These are phyloP conservation scores for Apteryx mantelli DNA, from an alignment of 2,113 vertebrate genomes.

Conservation along the genomic window DNA sequence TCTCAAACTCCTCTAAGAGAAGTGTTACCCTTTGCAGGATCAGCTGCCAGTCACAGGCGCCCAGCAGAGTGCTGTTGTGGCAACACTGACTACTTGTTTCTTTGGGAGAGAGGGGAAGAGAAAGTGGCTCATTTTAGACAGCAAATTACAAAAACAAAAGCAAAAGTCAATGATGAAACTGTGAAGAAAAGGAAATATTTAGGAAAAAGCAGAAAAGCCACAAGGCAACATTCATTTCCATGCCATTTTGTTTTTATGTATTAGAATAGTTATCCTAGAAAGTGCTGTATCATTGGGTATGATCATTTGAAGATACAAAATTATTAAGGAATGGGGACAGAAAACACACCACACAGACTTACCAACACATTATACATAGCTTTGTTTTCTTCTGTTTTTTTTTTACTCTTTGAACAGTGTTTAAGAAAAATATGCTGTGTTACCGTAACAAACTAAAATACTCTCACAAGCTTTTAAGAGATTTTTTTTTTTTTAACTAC, in stretches of 20 bases:
- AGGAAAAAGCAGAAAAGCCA: background rate
- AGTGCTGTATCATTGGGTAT: conserved; percentile 5
- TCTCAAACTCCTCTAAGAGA: background rate
- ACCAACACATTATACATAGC: background rate
- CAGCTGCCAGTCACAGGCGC: background rate
- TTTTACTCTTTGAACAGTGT: conserved; percentile 14
- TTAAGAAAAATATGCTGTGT: conserved; percentile 61
- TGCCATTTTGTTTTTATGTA: background rate
- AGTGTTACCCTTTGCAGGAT: background rate
- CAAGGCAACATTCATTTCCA: conserved; percentile 8
- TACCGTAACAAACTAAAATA: conserved; percentile 61
- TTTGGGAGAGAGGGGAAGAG: background rate
- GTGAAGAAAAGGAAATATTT: background rate
- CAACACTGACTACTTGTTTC: background rate
- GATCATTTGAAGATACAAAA: conserved; percentile 34
- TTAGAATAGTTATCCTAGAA: conserved; percentile 59
- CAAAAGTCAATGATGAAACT: background rate
- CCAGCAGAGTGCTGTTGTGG: background rate
- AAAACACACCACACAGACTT: conserved; percentile 44
- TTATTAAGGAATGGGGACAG: conserved; percentile 33
- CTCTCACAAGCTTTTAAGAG: background rate
- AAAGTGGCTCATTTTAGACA: background rate
- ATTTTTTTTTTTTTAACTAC: no score
- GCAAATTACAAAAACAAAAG: background rate
- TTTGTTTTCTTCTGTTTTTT: background rate